phyloP scores from a whole-genome alignment of 2,888 invertebrate species.

The Galerucella calmariensis region DNA sequence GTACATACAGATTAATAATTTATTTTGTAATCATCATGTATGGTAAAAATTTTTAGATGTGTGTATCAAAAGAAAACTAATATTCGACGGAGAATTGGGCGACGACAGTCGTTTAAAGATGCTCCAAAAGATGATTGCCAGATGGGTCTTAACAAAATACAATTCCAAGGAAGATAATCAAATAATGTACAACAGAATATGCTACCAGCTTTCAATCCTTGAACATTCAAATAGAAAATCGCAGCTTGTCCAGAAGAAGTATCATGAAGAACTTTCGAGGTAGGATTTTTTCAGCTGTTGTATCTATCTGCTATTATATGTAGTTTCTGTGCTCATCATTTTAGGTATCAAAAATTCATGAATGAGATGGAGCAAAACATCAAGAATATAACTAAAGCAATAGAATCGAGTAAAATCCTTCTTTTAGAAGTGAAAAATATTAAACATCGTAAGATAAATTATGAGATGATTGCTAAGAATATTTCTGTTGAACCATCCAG shows the following conservation, averaged over 20 bases:
- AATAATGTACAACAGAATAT: slow-evolving; percentile 77
- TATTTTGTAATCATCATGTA: background rate
- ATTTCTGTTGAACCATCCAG: slow-evolving; percentile 91
- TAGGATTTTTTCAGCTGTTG: slow-evolving; percentile 68
- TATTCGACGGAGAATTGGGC: slow-evolving; percentile 96
- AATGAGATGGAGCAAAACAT: slow-evolving; percentile 82
- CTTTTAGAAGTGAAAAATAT: slow-evolving; percentile 84
- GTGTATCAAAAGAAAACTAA: slow-evolving; percentile 86
- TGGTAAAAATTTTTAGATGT: slow-evolving; percentile 76
- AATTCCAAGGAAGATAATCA: slow-evolving; percentile 75
- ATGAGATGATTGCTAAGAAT: slow-evolving; percentile 90
- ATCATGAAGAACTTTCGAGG: slow-evolving; percentile 82
- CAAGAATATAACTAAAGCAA: slow-evolving; percentile 80
- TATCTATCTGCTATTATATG: background rate
- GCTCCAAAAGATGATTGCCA: slow-evolving; percentile 82
- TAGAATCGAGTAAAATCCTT: slow-evolving; percentile 83
- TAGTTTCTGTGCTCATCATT: background rate
- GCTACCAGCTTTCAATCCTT: slow-evolving; percentile 85
- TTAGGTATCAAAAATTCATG: slow-evolving; percentile 81
- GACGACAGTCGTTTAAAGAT: slow-evolving; percentile 91
- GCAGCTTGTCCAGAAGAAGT: slow-evolving; percentile 81
- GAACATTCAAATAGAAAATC: slow-evolving; percentile 90
- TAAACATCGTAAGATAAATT: slow-evolving; percentile 89
- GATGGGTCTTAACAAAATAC: slow-evolving; percentile 78
- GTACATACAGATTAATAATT: background rate